Percentiles rank a stretch among this genome's conserved stretches.
Evolutionary conservation across 2,797 vertebrate species (phyloP).

Genomic region (Typhlichthys subterraneus): DNA sequence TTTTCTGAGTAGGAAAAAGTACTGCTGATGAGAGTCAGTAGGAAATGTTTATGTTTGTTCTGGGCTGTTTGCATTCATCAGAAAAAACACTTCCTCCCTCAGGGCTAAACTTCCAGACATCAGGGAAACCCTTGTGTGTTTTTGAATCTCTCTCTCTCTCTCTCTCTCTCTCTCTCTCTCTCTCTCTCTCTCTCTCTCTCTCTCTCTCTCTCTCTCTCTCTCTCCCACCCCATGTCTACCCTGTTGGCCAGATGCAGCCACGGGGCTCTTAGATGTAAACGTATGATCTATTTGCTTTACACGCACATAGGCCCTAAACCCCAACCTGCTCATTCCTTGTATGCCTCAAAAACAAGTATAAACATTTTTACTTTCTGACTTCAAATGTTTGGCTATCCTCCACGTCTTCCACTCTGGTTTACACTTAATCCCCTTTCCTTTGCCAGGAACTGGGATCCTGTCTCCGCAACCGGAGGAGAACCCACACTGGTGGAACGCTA

Average conservation of each 20-base stretch:
- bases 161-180: conserved; percentile 6
- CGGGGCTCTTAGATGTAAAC: conserved; percentile 74
- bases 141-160: conserved; percentile 16
- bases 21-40: conserved; percentile 37
- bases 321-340: too few relatives aligned
- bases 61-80: conserved; percentile 46
- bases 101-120: conserved; percentile 23
- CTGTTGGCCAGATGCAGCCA: conserved; percentile 25
- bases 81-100: conserved; percentile 32
- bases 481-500: conserved; percentile 98
- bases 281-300: conserved; percentile 78
- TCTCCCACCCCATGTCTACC: conserved; percentile 22
- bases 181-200: background rate
- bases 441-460: conserved; percentile 89
- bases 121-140: conserved; percentile 55
- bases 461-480: conserved; percentile 95
- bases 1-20: conserved; percentile 6
- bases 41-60: conserved; percentile 55
- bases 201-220: background rate
- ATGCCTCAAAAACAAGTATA: too few relatives aligned
- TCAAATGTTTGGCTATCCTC: background rate
- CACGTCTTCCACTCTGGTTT: background rate
- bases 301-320: too few relatives aligned
- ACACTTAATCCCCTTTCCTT: background rate
- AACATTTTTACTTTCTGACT: too few relatives aligned